phyloP scores from a whole-genome alignment of 1,140 invertebrate species.

The Anastrepha ludens region DNA sequence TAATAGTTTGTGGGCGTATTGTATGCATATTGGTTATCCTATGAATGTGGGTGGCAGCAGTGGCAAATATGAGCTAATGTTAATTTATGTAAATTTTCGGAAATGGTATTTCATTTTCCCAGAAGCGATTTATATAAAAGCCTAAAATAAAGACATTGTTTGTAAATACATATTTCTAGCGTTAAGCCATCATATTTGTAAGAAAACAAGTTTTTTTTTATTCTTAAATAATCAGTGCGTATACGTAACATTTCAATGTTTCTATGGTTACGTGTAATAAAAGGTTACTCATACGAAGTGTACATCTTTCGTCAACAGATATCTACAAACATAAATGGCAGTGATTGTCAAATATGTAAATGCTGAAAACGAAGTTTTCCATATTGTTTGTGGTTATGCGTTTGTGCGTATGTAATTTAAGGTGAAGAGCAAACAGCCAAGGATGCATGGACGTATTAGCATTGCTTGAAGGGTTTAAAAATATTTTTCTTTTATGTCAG shows the following conservation, averaged over 20 bases:
- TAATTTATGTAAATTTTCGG: background rate
- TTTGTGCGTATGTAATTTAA: too few species aligned
- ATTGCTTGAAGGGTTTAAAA: too few species aligned
- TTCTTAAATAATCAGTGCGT: background rate
- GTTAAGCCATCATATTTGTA: background rate
- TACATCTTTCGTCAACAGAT: background rate
- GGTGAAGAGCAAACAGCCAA: too few species aligned
- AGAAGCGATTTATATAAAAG: background rate
- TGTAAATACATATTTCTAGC: background rate
- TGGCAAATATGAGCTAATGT: background rate
- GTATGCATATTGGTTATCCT: background rate
- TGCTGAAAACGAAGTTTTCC: too few species aligned
- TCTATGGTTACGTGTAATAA: background rate
- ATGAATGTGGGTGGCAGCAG: background rate
- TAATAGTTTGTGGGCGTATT: background rate
- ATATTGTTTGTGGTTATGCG: too few species aligned
- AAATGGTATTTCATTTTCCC: background rate
- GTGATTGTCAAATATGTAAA: too few species aligned
- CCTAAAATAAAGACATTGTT: background rate
- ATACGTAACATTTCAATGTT: slow-evolving; percentile 7
- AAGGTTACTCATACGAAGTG: background rate
- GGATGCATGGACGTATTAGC: too few species aligned
- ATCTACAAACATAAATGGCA: too few species aligned
- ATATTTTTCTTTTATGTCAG: too few species aligned
- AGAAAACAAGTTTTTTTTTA: background rate